Base-by-base conservation (phyloP, 2,113 vertebrate genomes). In the Zingel zingel region DNA sequence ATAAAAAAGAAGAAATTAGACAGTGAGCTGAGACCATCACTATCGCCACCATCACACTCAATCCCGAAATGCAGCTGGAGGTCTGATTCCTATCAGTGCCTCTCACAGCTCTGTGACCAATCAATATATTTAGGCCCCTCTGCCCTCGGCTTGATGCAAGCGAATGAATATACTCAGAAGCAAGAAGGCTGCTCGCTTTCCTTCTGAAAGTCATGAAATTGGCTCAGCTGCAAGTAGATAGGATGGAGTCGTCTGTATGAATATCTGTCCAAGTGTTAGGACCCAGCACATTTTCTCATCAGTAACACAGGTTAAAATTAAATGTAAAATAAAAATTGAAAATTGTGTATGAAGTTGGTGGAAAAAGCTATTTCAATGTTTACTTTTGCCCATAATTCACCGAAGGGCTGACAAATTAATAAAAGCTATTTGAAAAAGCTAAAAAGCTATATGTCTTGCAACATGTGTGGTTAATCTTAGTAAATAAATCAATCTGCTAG, bases 81-180 rank as follows among this genome's bases (percentile, higher is more conserved):
- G 57, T 84, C 56, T 80, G 77, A 87, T 86, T 85, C 67, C 51
- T 79, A 77, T 81, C 89, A 65, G 63, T 66, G 62, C 27, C 73
- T 86, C 68, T 86, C 81, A 59, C 84, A 23, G 75, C 64, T 86
- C 77, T 83, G 77, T 88, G 74, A 85, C 77, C 78, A 56, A 86
- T 89, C 86, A 84, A 88, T 91, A 88, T 21, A 0, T 76, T 78
- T 84, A 82, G 86, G 82, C 59, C 61, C 33, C 67, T 84, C 77
- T 73, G 79, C 75, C 43, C 58, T 70, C 48, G 1, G 66, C 53
- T 27, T 2, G 7, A 23, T 9, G 33, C 47, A 54, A 68, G 54
- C 10, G 45, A 84, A 82, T 59, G 57, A 79, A 81, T 53, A 51
- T 21, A 79, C 56, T 87, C 39, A 57, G 74, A 73, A 54, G 59